Percentiles rank a stretch among this genome's conserved stretches.
phyloP scores from a whole-genome alignment of 2,113 vertebrate species.

The Saccopteryx bilineata region DNA sequence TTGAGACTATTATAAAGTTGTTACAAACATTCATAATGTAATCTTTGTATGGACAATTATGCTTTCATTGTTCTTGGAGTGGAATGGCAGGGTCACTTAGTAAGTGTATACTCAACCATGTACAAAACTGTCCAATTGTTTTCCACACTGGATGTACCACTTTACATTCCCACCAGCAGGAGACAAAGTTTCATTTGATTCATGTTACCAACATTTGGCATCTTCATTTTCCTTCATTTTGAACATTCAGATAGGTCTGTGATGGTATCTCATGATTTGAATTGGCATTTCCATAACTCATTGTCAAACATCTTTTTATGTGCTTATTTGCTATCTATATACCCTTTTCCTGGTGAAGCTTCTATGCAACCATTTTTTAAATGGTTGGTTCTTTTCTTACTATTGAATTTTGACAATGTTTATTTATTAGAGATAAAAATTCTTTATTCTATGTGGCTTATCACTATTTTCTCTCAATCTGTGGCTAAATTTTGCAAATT shows the following conservation, averaged over 20 bases:
- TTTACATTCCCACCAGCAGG: not conserved
- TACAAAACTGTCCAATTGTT: not conserved
- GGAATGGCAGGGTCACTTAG: not conserved
- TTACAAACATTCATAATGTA: not conserved
- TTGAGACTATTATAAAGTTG: not conserved
- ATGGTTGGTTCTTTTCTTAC: not conserved
- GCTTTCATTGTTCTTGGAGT: not conserved
- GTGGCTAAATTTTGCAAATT: not conserved
- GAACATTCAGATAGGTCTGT: not conserved
- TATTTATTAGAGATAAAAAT: not conserved
- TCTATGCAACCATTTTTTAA: not conserved
- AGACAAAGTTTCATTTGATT: not conserved
- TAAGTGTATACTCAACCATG: not conserved
- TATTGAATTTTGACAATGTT: slow-evolving; percentile 11
- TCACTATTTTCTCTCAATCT: not conserved
- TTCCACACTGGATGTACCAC: not conserved
- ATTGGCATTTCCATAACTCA: not conserved
- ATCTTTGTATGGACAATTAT: not conserved
- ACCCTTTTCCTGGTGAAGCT: not conserved
- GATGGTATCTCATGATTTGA: not conserved
- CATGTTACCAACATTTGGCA: not conserved
- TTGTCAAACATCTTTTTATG: not conserved
- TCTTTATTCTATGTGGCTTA: not conserved
- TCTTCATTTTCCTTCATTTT: not conserved
- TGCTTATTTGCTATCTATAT: not conserved